phyloP scores from a whole-genome alignment of 2,113 vertebrate species.

The Dipodomys merriami region DNA sequence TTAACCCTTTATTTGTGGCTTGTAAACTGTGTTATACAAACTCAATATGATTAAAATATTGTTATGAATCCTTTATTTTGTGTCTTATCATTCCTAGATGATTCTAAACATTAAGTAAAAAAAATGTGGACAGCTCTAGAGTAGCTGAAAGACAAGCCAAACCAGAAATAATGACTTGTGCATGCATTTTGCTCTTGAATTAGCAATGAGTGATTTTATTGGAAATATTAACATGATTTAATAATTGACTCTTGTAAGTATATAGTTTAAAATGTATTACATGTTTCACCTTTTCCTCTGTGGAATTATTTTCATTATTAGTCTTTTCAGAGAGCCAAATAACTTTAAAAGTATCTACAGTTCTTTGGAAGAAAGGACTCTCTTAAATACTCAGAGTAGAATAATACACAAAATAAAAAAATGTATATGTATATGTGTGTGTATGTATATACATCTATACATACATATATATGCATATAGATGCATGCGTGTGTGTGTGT shows the following conservation, averaged over 20 bases:
- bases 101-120: conserved; percentile 16
- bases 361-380: conserved; percentile 18
- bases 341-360: conserved; percentile 14
- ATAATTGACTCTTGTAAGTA: conserved; percentile 30
- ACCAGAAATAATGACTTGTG: background rate
- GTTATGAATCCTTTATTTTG: conserved; percentile 42
- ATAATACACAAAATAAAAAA: background rate
- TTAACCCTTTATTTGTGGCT: conserved; percentile 42
- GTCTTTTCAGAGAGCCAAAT: background rate
- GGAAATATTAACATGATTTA: conserved; percentile 49
- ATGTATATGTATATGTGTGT: no score
- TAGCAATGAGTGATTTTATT: conserved; percentile 38
- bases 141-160: conserved; percentile 1
- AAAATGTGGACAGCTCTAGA: conserved; percentile 3
- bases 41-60: conserved; percentile 2
- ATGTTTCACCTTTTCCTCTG: conserved; percentile 34
- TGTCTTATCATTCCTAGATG: background rate
- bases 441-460: no score
- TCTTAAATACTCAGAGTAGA: background rate
- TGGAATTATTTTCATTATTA: conserved; percentile 28
- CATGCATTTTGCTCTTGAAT: conserved; percentile 52
- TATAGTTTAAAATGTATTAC: conserved; percentile 47
- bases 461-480: no score
- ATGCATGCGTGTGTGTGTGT: no score
- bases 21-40: background rate